A percentile compares a stretch with the other conserved stretches of the same genome.
Evolutionary conservation across 2,888 invertebrate species (phyloP).

Genomic region (Corythucha ciliata): DNA sequence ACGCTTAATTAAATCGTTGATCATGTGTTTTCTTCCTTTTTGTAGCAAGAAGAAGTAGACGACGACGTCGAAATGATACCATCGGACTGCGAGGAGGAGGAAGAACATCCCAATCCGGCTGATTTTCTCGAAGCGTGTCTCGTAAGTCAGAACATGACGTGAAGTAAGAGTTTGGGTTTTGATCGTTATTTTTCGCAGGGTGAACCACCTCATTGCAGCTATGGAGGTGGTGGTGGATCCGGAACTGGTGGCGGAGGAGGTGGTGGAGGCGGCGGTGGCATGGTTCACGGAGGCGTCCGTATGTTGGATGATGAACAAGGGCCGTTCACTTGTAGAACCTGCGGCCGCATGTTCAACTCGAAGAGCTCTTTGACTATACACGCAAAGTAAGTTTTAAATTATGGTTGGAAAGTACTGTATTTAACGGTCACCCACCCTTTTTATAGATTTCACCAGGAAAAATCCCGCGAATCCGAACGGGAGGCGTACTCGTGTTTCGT

Average conservation of each 20-base stretch:
- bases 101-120: constrained; percentile 35
- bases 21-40: neutral
- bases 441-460: constrained; percentile 29
- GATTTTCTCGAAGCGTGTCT: constrained; percentile 36
- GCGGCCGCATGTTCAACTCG: constrained; percentile 28
- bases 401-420: neutral
- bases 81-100: constrained; percentile 19
- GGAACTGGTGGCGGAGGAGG: neutral
- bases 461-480: constrained; percentile 17
- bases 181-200: constrained; percentile 13
- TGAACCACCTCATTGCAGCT: constrained; percentile 6
- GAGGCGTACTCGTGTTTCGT: constrained; percentile 32
- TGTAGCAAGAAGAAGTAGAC: constrained; percentile 14
- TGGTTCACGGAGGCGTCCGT: neutral
- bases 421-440: neutral
- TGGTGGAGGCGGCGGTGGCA: neutral
- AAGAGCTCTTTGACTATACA: constrained; percentile 28
- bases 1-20: no score
- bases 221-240: neutral
- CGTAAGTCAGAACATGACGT: constrained; percentile 21
- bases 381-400: constrained; percentile 22
- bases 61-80: no score
- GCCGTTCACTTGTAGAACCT: constrained; percentile 25
- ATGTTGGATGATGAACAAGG: constrained; percentile 26
- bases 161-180: constrained; percentile 1